phyloP scores from a whole-genome alignment of 2,888 invertebrate species.

The Aleiodes leptofemur region DNA sequence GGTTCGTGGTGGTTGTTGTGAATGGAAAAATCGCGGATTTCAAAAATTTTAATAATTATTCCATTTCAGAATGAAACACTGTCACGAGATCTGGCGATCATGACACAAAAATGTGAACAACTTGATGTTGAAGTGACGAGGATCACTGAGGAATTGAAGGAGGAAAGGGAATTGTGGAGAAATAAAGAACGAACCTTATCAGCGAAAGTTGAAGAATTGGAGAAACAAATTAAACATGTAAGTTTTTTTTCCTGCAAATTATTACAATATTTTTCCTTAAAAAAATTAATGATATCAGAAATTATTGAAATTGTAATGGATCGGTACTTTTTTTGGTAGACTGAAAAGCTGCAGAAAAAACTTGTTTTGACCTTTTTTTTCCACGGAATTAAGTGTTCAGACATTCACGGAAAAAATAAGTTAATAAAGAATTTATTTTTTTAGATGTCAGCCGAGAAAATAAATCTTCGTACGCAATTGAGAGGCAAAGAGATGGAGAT shows the following conservation, averaged over 20 bases:
- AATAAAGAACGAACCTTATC: constrained; percentile 77
- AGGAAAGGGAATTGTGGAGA: constrained; percentile 76
- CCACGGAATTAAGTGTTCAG: too few species aligned
- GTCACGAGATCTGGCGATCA: constrained; percentile 73
- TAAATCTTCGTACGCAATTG: constrained; percentile 63
- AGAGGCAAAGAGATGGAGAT: constrained; percentile 68
- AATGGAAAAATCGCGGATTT: not conserved
- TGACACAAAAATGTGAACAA: constrained; percentile 72
- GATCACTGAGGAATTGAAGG: constrained; percentile 63
- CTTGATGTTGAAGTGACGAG: constrained; percentile 70
- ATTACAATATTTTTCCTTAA: not conserved
- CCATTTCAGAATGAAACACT: constrained; percentile 70
- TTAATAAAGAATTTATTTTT: constrained; percentile 17
- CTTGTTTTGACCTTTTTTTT: too few species aligned
- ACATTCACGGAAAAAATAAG: too few species aligned
- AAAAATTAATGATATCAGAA: too few species aligned
- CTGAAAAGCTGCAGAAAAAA: too few species aligned
- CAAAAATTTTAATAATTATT: constrained; percentile 31
- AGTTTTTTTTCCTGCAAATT: constrained; percentile 62
- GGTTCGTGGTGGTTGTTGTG: constrained; percentile 58
- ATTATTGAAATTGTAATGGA: too few species aligned
- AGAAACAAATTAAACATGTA: constrained; percentile 78
- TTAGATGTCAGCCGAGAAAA: constrained; percentile 64
- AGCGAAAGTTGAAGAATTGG: constrained; percentile 77
- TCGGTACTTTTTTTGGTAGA: too few species aligned